Percentiles rank a stretch among this genome's conserved stretches.
These are phyloP conservation scores for Drosophila affinis DNA, from an alignment of 2,888 invertebrate genomes.

Conservation along the genomic window DNA sequence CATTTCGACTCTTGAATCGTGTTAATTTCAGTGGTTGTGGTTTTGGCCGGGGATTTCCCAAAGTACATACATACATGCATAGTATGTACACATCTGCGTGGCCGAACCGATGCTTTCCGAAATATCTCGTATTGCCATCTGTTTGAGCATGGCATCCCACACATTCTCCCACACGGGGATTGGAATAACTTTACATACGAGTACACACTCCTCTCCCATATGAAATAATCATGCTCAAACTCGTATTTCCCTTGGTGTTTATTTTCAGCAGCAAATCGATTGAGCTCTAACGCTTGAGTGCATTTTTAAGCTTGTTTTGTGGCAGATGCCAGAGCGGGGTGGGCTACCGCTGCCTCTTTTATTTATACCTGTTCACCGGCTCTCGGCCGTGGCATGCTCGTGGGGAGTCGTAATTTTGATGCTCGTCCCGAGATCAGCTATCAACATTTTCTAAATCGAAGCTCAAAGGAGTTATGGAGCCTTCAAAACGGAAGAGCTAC, in stretches of 20 bases:
- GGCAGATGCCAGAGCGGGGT: neutral
- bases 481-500: too few relatives aligned
- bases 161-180: neutral
- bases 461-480: neutral
- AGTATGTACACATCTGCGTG: neutral
- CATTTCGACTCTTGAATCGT: neutral
- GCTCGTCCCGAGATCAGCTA: neutral
- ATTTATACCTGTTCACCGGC: slow-evolving; percentile 20
- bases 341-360: slow-evolving; percentile 9
- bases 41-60: neutral
- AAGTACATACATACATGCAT: slow-evolving; percentile 12
- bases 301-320: slow-evolving; percentile 50
- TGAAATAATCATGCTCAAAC: neutral
- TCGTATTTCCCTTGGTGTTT: slow-evolving; percentile 34
- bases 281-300: slow-evolving; percentile 72
- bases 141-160: neutral
- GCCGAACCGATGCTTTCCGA: too few relatives aligned
- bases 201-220: neutral
- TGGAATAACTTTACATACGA: neutral
- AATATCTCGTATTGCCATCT: neutral
- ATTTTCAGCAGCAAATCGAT: slow-evolving; percentile 75
- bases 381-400: neutral
- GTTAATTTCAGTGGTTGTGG: neutral
- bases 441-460: neutral
- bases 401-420: slow-evolving; percentile 2